A percentile compares a stretch with the other conserved stretches of the same genome.
Conservation (phyloP, 2,888 invertebrate genomes). For the Hybos culiciformis region DNA sequence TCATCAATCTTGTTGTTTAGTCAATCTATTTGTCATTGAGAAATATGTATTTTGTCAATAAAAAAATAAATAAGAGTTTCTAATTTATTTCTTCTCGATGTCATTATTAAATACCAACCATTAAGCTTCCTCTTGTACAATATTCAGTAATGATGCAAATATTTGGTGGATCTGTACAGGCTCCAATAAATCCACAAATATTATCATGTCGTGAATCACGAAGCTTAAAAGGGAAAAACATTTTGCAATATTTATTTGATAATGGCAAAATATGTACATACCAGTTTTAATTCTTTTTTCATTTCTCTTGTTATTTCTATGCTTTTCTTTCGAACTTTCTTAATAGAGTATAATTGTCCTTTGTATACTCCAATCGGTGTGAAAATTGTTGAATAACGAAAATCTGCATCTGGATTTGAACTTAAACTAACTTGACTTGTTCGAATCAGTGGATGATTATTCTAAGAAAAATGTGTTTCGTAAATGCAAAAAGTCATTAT, state of each 20-base stretch:
- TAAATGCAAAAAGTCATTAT: too few relatives aligned
- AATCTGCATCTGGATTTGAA: conserved; percentile 85
- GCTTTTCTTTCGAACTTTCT: conserved; percentile 68
- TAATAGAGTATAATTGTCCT: conserved; percentile 75
- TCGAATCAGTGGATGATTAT: conserved; percentile 49
- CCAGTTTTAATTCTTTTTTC: conserved; percentile 85
- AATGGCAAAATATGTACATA: conserved; percentile 23
- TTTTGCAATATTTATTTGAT: background rate
- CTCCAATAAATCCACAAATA: conserved; percentile 81
- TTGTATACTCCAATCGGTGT: conserved; percentile 83
- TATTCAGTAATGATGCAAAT: conserved; percentile 82
- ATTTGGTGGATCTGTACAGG: conserved; percentile 80
- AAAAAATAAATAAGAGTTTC: too few relatives aligned
- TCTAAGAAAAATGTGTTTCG: conserved; percentile 23
- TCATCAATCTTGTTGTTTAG: too few relatives aligned
- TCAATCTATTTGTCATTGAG: too few relatives aligned
- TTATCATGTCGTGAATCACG: conserved; percentile 84
- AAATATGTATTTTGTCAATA: too few relatives aligned
- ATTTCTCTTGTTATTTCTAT: conserved; percentile 81
- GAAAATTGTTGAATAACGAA: conserved; percentile 78
- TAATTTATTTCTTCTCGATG: too few relatives aligned
- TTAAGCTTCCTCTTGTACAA: conserved; percentile 78
- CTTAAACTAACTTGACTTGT: conserved; percentile 83
- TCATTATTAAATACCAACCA: conserved; percentile 50
- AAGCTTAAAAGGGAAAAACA: conserved; percentile 43